These are phyloP conservation scores for Heterochromis multidens DNA, from an alignment of 2,113 vertebrate genomes.

Conservation along the genomic window DNA sequence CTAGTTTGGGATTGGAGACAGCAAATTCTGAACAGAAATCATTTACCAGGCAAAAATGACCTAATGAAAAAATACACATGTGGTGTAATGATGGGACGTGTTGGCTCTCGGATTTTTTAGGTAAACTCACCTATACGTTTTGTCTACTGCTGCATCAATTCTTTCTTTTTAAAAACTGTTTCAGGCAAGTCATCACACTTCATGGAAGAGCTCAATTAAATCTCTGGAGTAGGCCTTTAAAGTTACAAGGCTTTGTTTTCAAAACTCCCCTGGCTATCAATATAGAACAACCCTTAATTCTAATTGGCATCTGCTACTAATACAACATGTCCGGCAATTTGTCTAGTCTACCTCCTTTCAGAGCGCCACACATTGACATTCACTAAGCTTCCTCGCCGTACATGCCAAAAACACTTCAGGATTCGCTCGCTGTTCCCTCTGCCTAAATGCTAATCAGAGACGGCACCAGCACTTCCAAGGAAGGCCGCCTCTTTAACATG, in stretches of 20 bases:
- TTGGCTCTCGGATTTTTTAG: neutral
- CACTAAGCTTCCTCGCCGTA: conserved; percentile 27
- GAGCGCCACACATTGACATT: conserved; percentile 46
- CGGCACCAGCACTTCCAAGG: conserved; percentile 47
- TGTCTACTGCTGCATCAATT: neutral
- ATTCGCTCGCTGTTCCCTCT: conserved; percentile 51
- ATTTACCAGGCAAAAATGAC: neutral
- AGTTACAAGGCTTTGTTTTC: neutral
- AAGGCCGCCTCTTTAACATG: conserved; percentile 65
- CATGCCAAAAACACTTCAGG: conserved; percentile 52
- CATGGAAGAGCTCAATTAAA: neutral
- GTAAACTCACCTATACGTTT: neutral
- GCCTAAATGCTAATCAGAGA: conserved; percentile 65
- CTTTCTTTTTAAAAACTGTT: neutral
- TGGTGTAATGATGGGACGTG: neutral
- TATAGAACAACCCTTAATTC: conserved; percentile 3
- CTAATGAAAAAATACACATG: neutral
- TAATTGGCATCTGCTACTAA: conserved; percentile 52
- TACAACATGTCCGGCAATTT: conserved; percentile 51
- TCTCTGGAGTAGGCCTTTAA: neutral
- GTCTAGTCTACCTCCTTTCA: conserved; percentile 47
- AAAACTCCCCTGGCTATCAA: neutral
- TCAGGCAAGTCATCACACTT: neutral
- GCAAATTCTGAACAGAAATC: neutral
- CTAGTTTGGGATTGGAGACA: neutral